These are phyloP conservation scores for Cricetomys ansorgei DNA, from an alignment of 2,113 vertebrate species.

Conservation along the genomic window DNA sequence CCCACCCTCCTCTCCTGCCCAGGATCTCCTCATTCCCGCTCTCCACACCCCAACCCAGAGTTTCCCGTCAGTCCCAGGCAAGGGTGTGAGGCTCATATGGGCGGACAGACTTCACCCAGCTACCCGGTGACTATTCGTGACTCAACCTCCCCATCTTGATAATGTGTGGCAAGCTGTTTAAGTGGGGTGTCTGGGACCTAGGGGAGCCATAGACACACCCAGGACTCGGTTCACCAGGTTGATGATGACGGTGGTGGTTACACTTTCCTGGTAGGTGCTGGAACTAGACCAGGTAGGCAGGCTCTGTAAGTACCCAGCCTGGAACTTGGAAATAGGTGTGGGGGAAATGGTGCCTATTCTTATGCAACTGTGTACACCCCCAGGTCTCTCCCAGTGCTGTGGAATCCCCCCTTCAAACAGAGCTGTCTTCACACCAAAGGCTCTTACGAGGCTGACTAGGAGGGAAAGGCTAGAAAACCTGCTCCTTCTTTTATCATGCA, in stretches of 20 bases:
- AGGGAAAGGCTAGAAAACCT: background rate
- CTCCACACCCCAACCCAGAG: background rate
- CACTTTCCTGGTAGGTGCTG: background rate
- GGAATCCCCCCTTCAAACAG: background rate
- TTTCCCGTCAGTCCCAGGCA: background rate
- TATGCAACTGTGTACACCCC: background rate
- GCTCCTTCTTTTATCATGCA: background rate
- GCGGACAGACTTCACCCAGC: background rate
- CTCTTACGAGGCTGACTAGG: background rate
- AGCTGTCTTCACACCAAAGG: background rate
- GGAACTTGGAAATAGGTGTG: background rate
- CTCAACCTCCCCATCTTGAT: background rate
- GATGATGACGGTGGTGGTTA: background rate
- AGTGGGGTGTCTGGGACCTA: background rate
- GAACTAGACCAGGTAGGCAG: background rate
- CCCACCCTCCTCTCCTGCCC: background rate
- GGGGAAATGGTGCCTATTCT: background rate
- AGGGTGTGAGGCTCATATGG: background rate
- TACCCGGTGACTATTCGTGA: background rate
- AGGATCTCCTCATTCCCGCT: background rate
- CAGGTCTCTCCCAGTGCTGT: background rate
- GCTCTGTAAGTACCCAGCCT: background rate
- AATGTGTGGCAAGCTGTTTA: background rate
- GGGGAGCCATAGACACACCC: background rate
- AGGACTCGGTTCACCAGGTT: background rate